Base-by-base conservation (phyloP, 2,888 invertebrate species). In the Sceliomorpha sp. region DNA sequence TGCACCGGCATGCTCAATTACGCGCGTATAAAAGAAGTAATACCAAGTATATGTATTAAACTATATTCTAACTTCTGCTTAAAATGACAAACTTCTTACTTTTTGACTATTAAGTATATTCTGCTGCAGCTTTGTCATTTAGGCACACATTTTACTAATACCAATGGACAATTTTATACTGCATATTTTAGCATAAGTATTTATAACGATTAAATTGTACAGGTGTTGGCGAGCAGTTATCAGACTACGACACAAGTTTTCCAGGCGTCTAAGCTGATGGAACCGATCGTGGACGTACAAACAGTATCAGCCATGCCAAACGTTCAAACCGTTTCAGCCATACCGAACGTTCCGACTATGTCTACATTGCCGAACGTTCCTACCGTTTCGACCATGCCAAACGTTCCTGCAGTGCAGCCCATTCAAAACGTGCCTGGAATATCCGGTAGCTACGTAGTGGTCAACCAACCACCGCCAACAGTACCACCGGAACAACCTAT, bases 201-300 rank as follows among this genome's bases (percentile, higher is more conserved):
- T 20, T 20, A 5, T 4, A 4, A 20, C 5, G 20, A 20, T 20
- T 20, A 29, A 29, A 29, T 29, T 5, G 6, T 44, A 14, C 12
- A 47, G 70, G 93, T 95, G 1, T 89, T 95, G 20, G 94, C 95
- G 51, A 95, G 95, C 79, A 95, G 95, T 83, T 95, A 95, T 83
- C 94, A 95, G 10, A 95, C 95, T 1, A 94, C 94, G 0, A 95
- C 95, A 0, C 94, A 94, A 89, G 94, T 95, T 26, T 94, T 94
- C 88, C 95, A 95, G 90, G 95, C 95, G 0, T 95, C 95, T 72
- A 95, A 95, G 88, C 74, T 86, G 1, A 92, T 95, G 83, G 95
- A 95, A 80, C 95, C 95, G 0, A 92, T 95, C 48, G 92, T 94
- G 9, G 95, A 95, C 84, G 91, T 94, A 48, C 92, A 94, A 2